phyloP scores from a whole-genome alignment of 2,797 vertebrate genomes.

The Chelon labrosus region DNA sequence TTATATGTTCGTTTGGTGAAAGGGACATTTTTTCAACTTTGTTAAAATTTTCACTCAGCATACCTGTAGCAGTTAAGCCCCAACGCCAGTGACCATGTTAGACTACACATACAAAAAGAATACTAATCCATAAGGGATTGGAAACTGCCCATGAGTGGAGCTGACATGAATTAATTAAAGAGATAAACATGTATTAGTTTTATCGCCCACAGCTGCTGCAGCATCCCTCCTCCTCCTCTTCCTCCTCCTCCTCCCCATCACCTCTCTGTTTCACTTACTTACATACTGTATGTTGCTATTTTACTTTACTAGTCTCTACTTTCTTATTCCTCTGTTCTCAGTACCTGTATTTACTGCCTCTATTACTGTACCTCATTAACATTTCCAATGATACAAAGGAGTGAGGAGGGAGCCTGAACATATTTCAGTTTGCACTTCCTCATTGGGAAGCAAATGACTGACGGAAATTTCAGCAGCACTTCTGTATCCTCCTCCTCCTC shows the following conservation, averaged over 20 bases:
- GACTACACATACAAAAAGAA: neutral
- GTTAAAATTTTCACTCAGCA: too few relatives aligned
- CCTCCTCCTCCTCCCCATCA: neutral
- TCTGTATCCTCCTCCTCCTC: slow-evolving; percentile 8
- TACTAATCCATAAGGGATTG: slow-evolving; percentile 9
- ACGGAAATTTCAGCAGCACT: slow-evolving; percentile 9
- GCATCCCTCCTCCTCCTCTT: slow-evolving; percentile 1
- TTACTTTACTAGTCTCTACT: neutral
- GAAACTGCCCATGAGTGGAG: slow-evolving; percentile 14
- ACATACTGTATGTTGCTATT: slow-evolving; percentile 1
- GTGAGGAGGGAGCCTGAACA: slow-evolving; percentile 9
- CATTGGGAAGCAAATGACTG: neutral
- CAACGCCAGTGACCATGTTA: too few relatives aligned
- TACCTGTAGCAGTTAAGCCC: neutral
- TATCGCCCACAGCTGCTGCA: slow-evolving; percentile 20
- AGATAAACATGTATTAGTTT: slow-evolving; percentile 33
- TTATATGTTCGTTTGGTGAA: too few relatives aligned
- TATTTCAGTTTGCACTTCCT: slow-evolving; percentile 22
- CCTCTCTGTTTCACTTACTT: neutral
- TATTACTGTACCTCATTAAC: neutral
- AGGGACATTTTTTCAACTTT: too few relatives aligned
- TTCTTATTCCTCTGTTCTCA: neutral
- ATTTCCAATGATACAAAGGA: neutral
- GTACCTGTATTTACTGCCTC: neutral
- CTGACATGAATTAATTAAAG: slow-evolving; percentile 31